Evolutionary conservation across 2,888 invertebrate genomes (phyloP), one percentile per base, ranked within the genome.

Genomic region (Hirudinaria manillensis): DNA sequence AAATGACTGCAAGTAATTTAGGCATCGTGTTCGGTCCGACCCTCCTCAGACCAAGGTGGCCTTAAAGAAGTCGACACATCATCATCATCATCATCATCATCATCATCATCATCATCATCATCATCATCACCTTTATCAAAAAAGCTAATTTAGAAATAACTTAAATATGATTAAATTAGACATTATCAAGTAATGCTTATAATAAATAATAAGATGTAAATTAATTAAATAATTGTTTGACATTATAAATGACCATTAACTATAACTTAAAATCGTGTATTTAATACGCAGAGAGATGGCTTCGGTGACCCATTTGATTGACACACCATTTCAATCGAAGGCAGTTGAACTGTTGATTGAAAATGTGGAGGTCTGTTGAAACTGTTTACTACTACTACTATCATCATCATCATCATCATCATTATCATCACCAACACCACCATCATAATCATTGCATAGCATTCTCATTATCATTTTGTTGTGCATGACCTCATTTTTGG

Each of bases 11-110:
- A 2, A 86, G 87, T 75, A 89, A 89, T 81, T 83, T 89, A 73
- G 88, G 89, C 0, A 88, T 89, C 76, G 89, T 89, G 45, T 89
- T 89, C 82, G 88, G 89, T 45, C 89, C 89, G 51, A 89, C 89
- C 2, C 82, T 89, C 45, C 83, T 89, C 51, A 84, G 88, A 82
- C 76, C 77, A 6, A 79, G 76, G 79, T 80, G 6, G 53, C 75
- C 45, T 10, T 45, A 10, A 10, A 16, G 3, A n/a, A n/a, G n/a
- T 32, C 36, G 24, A 13, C n/a, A 24, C 51, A 72, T 53, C 34
- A 53, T 72, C n/a, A 72, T 72, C 56, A 72, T 72, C 72, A 72
- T 72, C 56, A 56, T 72, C 56, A 55, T 72, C 72, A 55, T 72
- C 72, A 72, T 72, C 72, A 55, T 72, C 72, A 53, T 72, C 72